Evolutionary conservation across 2,113 vertebrate genomes (phyloP), one percentile per base, ranked within the genome.

Genomic region (Phyllostomus hastatus): DNA sequence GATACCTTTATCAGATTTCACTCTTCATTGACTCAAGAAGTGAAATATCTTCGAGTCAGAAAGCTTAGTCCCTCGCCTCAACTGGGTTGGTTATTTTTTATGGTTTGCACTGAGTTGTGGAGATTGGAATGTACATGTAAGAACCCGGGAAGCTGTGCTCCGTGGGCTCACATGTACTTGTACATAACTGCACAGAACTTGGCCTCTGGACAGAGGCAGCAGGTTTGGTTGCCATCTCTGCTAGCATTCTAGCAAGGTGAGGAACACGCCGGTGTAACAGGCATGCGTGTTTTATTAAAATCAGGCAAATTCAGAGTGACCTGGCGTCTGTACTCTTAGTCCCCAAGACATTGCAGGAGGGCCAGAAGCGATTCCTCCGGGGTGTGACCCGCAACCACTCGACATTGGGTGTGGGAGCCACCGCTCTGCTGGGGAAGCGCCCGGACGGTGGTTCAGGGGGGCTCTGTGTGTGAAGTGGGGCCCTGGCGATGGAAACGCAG

Each of bases 1-100:
- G 35, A 75, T 6, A 24, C 43, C 80, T 83, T 93, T 22, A 41
- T 92, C 3, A 2, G 15, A 66, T 96, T 95, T 96, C 79, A 95
- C 35, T 96, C 93, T 94, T 79, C 93, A 59, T 70, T 69, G 88
- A 91, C 91, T 96, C 24, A 66, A 78, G 54, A 90, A 94, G 73
- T 86, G n/a, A 94, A 94, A 72, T 94, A 79, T 84, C 86, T 96
- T 69, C 59, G 64, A 69, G 67, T 93, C 52, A 59, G 82, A 94
- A 85, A 69, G 52, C 85, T 85, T 69, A 57, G 66, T 90, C 61
- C 31, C 61, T 93, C 92, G 33, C 66, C 26, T 97, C 20, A 1
- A 43, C 19, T 61, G 88, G 11, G 64, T 26, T 82, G 41, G 26
- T 83, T 75, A 59, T 90, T 90, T 95, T 95, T 91, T 92, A 92